Evolutionary conservation across 2,888 invertebrate species (phyloP).

Genomic region (Hydrotaea cyrtoneurina): DNA sequence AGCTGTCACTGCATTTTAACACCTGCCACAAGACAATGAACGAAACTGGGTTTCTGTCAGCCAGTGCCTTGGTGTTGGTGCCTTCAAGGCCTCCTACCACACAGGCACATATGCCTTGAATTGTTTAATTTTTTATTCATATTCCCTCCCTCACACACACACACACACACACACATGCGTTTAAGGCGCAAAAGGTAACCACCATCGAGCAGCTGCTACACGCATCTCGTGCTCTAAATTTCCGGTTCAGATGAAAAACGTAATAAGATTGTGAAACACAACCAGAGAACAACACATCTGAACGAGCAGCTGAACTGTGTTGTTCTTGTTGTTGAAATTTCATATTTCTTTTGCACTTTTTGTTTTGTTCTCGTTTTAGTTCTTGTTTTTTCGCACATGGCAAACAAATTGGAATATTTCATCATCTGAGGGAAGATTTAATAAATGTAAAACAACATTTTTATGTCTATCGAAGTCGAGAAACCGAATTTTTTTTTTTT

Average conservation of each 20-base stretch:
- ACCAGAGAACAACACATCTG: constrained; percentile 10
- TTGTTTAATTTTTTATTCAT: constrained; percentile 18
- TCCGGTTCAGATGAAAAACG: constrained; percentile 47
- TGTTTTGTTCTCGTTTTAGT: not conserved
- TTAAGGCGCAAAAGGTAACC: not conserved
- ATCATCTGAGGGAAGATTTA: not conserved
- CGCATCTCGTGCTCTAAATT: constrained; percentile 26
- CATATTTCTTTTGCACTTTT: not conserved
- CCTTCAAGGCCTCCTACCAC: constrained; percentile 8
- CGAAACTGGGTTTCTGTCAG: not conserved
- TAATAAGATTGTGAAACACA: constrained; percentile 6
- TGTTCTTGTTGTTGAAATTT: not conserved
- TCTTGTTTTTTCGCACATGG: not conserved
- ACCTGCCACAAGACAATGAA: constrained; percentile 43
- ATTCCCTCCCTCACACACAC: not conserved
- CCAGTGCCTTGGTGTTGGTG: not conserved
- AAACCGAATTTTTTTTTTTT: not conserved
- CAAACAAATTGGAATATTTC: not conserved
- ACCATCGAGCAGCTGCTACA: constrained; percentile 42
- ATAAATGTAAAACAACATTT: constrained; percentile 18
- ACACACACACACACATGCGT: not conserved
- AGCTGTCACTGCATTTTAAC: constrained; percentile 40
- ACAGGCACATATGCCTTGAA: not conserved
- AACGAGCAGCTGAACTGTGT: not conserved
- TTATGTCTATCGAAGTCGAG: not conserved